Evolutionary conservation across 2,113 vertebrate species (phyloP), one percentile per base, ranked within the genome.

Genomic region (Microcebus lehilahytsara): DNA sequence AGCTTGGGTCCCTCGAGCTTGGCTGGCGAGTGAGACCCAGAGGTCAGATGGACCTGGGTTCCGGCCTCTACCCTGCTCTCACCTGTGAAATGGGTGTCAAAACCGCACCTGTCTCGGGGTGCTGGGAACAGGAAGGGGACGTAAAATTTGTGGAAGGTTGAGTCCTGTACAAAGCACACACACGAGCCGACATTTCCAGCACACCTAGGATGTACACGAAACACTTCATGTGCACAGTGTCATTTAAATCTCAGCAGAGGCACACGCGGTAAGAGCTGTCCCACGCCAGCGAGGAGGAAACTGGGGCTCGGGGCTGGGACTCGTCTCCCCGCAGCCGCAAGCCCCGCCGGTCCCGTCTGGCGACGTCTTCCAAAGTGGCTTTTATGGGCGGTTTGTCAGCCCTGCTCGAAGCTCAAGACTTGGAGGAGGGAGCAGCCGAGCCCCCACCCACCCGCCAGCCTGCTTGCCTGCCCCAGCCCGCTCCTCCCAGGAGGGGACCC

Each of bases 321-420:
- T 62, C 20, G 0, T 12, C n/a, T 34, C 46, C 34, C 71, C 17
- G 10, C 0, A 0, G 46, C 17, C 4, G 0, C 10, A 0, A 0
- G 5, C 69, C 64, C 11, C 0, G 2, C 84, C 32, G 1, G 60
- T 10, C 71, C 40, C 2, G 0, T 30, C 11, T 40, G 16, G 71
- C 53, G 6, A 9, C 30, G 0, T 32, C 49, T 85, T 60, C 56
- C 53, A 7, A 2, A 53, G 37, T 42, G 40, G 53, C 19, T 75
- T 53, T 51, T 40, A 11, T 3, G 22, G 40, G 78, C 56, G 62
- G 49, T n/a, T 3, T 30, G 46, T 67, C 49, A 62, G 69, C 40
- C 64, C 75, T 62, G 46, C 46, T 46, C 46, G 1, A 46, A 46
- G 74, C 53, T 77, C 23, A 23, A 9, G 67, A 78, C 25, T 23